These are phyloP conservation scores for Apogon talboti DNA, from an alignment of 2,797 vertebrate species.

Conservation along the genomic window DNA sequence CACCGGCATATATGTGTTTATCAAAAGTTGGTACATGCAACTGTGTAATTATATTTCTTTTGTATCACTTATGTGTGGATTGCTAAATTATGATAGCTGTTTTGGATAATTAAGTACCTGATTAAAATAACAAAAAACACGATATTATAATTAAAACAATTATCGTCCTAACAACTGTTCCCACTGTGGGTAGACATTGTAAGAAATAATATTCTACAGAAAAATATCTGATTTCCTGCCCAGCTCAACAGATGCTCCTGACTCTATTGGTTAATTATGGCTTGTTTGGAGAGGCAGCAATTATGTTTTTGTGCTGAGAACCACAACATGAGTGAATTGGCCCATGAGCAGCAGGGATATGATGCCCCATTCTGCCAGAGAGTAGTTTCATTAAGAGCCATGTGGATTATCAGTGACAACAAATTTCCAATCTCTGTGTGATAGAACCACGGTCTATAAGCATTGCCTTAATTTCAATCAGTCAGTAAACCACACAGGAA, in stretches of 20 bases:
- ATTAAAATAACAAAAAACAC: constrained; percentile 17
- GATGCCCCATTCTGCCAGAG: constrained; percentile 59
- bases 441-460: constrained; percentile 46
- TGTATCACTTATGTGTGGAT: constrained; percentile 9
- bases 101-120: constrained; percentile 19
- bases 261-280: constrained; percentile 79
- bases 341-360: constrained; percentile 54
- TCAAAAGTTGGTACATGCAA: no score
- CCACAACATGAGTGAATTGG: constrained; percentile 72
- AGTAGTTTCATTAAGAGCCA: constrained; percentile 47
- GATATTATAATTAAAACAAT: constrained; percentile 51
- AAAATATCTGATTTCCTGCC: constrained; percentile 52
- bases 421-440: constrained; percentile 54
- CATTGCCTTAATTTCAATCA: constrained; percentile 50
- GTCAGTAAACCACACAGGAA: constrained; percentile 14
- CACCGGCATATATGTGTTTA: no score
- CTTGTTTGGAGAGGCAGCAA: constrained; percentile 75
- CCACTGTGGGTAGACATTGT: constrained; percentile 24
- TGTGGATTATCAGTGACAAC: constrained; percentile 65
- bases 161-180: constrained; percentile 43
- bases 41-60: background rate
- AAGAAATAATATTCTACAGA: constrained; percentile 38
- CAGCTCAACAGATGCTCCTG: constrained; percentile 69
- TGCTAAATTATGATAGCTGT: constrained; percentile 21
- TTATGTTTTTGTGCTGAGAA: constrained; percentile 76